These are phyloP conservation scores for Cossypha caffra DNA, from an alignment of 2,797 vertebrate genomes.

Conservation along the genomic window DNA sequence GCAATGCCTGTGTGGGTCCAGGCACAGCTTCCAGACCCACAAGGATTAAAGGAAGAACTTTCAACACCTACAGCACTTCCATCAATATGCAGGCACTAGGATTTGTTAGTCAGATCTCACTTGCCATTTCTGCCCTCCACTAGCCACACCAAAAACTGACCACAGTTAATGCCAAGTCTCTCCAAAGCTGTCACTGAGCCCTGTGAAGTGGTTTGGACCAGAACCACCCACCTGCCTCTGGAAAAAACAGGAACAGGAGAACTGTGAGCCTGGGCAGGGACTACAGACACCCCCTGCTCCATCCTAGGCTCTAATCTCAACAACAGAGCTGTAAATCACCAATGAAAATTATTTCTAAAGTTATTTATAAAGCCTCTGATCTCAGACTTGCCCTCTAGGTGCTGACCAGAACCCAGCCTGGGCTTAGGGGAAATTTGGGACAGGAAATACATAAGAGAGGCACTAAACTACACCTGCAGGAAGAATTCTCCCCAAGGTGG, in stretches of 20 bases:
- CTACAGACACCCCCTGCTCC: background rate
- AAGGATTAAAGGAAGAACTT: background rate
- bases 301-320: background rate
- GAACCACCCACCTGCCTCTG: background rate
- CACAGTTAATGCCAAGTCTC: background rate
- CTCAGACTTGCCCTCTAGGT: background rate
- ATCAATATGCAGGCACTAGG: background rate
- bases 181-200: background rate
- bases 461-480: background rate
- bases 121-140: background rate
- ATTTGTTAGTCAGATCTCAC: background rate
- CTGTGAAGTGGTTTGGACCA: background rate
- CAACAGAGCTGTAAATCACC: background rate
- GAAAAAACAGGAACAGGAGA: rapidly evolving
- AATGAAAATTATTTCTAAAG: background rate
- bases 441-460: background rate
- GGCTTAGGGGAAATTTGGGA: background rate
- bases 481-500: background rate
- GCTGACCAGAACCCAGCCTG: background rate
- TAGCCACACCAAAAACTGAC: background rate
- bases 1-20: background rate
- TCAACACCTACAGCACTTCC: background rate
- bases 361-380: background rate
- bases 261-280: background rate
- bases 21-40: background rate